Conservation (phyloP, 1,140 invertebrate genomes). For the Trachelipus rathkii region DNA sequence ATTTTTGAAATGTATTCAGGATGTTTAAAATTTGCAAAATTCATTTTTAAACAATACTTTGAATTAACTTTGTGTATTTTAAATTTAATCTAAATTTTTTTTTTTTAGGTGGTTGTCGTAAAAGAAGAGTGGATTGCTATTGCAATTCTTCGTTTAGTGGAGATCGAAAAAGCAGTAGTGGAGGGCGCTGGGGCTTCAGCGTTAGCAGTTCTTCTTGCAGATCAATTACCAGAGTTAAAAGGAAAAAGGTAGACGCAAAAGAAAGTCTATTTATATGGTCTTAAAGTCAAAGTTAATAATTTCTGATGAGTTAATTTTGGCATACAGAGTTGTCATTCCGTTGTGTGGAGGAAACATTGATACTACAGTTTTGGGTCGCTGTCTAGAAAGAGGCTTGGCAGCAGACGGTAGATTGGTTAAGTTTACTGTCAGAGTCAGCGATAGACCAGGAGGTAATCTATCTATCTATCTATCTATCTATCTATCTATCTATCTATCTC, state of each 20-base stretch:
- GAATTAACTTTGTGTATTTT: not conserved
- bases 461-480: too few relatives aligned
- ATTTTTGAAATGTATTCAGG: too few relatives aligned
- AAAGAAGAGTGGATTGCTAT: conserved; percentile 83
- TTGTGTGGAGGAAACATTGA: conserved; percentile 91
- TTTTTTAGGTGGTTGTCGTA: conserved; percentile 59
- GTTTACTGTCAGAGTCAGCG: conserved; percentile 79
- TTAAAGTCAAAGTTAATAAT: too few relatives aligned
- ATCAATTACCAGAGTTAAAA: conserved; percentile 72
- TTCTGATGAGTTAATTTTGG: too few relatives aligned
- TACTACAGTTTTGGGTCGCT: conserved; percentile 80
- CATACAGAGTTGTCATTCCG: conserved; percentile 66
- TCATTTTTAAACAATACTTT: too few relatives aligned
- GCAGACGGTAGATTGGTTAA: conserved; percentile 80
- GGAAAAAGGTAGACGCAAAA: conserved; percentile 69
- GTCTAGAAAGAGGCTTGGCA: conserved; percentile 81
- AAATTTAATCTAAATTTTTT: conserved; percentile 23
- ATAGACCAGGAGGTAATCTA: conserved; percentile 55
- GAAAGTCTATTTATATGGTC: not conserved
- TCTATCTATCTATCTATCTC: too few relatives aligned
- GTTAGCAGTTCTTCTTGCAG: conserved; percentile 78
- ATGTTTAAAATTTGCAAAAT: too few relatives aligned
- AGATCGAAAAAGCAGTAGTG: conserved; percentile 87
- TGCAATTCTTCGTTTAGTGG: conserved; percentile 77
- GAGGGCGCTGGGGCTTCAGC: conserved; percentile 87